A percentile compares a stretch with the other conserved stretches of the same genome.
These are phyloP conservation scores for Mycalesis mineus DNA, from an alignment of 2,888 invertebrate species.

Conservation along the genomic window DNA sequence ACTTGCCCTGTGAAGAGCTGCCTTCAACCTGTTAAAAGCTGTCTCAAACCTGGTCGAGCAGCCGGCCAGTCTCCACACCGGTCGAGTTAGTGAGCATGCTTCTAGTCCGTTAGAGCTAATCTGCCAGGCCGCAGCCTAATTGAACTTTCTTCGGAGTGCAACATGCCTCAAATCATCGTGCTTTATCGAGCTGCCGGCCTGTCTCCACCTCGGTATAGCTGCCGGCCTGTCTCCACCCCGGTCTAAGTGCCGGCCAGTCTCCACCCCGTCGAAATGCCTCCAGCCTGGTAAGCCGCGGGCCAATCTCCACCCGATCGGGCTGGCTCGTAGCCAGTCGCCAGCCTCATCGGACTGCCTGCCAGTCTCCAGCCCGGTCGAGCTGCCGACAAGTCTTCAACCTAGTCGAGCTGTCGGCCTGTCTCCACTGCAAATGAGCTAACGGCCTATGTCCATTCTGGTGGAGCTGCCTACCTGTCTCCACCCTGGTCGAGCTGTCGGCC, in stretches of 20 bases:
- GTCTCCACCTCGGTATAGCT: neutral
- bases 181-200: neutral
- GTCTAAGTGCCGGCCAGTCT: neutral
- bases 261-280: neutral
- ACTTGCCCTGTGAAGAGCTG: no score
- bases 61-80: neutral
- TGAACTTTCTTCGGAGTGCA: no score
- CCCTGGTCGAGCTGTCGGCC: neutral
- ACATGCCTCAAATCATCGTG: neutral
- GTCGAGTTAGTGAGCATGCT: neutral
- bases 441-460: neutral
- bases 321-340: neutral
- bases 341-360: neutral
- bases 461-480: neutral
- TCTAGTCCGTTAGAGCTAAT: no score
- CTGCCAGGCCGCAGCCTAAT: neutral
- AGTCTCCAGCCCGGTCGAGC: neutral
- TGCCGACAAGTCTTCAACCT: no score
- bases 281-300: no score
- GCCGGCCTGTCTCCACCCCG: neutral
- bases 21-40: no score
- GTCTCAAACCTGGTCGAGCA: no score
- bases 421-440: no score
- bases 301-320: neutral
- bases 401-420: neutral